A percentile compares a stretch with the other conserved stretches of the same genome.
phyloP scores from a whole-genome alignment of 2,797 vertebrate genomes.

The Hydrocynus forskahlii region DNA sequence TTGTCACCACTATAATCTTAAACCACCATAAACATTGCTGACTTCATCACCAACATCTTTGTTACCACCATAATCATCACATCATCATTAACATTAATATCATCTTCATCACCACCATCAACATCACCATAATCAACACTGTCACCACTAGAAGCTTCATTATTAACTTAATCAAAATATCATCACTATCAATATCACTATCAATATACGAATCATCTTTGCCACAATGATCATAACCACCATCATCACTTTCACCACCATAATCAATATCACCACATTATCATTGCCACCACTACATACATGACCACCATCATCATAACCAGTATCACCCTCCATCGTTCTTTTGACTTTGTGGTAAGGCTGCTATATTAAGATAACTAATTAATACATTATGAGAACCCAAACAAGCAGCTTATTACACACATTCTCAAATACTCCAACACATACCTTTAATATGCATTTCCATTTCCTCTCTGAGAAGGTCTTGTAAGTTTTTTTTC shows the following conservation, averaged over 20 bases:
- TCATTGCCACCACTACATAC: no score
- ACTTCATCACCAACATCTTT: neutral
- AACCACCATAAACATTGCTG: neutral
- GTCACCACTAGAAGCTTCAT: neutral
- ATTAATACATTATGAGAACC: no score
- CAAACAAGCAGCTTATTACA: neutral
- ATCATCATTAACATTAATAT: neutral
- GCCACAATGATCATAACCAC: no score
- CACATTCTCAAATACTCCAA: neutral
- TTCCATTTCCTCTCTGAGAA: constrained; percentile 76
- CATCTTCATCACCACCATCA: neutral
- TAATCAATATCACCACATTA: no score
- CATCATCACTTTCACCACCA: no score
- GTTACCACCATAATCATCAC: neutral
- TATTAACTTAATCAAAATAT: no score
- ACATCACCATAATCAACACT: neutral
- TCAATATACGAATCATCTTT: no score
- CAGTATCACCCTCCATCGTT: no score
- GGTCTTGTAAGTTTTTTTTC: constrained; percentile 65
- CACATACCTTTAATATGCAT: constrained; percentile 75
- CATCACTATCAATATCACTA: no score
- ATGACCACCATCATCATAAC: no score
- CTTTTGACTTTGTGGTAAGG: no score
- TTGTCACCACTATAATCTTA: neutral
- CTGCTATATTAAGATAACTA: no score